Conservation (phyloP, 2,888 invertebrate species). For the Trichopria drosophilae region DNA sequence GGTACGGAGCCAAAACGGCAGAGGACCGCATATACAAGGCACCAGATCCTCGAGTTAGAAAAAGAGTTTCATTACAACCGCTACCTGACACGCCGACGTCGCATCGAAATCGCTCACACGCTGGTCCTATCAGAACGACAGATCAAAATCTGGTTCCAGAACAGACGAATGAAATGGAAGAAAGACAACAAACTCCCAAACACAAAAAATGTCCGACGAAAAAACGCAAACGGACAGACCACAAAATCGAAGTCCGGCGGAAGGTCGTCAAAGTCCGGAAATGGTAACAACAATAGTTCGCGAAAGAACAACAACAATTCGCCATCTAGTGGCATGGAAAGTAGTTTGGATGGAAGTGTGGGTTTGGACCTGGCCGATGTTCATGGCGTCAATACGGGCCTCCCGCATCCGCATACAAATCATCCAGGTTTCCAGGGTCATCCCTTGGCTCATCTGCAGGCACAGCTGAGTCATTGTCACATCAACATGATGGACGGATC, state of each 20-base stretch:
- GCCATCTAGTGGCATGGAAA: constrained; percentile 53
- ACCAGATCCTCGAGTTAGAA: constrained; percentile 95
- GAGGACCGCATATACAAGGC: constrained; percentile 95
- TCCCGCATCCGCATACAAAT: constrained; percentile 36
- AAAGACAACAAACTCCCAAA: constrained; percentile 87
- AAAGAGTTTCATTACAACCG: constrained; percentile 98
- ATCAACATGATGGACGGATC: constrained; percentile 54
- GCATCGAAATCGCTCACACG: constrained; percentile 97
- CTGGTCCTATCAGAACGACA: constrained; percentile 89
- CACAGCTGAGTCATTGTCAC: constrained; percentile 56
- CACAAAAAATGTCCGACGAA: constrained; percentile 74
- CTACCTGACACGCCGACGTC: constrained; percentile 89
- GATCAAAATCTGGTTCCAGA: constrained; percentile 89
- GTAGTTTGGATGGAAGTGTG: constrained; percentile 51
- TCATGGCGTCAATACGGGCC: constrained; percentile 46
- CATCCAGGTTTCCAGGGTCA: constrained; percentile 46
- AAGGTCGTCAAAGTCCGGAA: constrained; percentile 38
- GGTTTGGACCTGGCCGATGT: constrained; percentile 51
- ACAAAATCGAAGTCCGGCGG: constrained; percentile 43
- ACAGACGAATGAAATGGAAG: constrained; percentile 84
- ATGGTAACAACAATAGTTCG: constrained; percentile 67
- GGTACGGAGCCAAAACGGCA: constrained; percentile 96
- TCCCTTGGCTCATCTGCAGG: constrained; percentile 60
- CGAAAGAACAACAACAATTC: constrained; percentile 64
- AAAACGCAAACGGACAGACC: constrained; percentile 60